Evolutionary conservation across 2,888 invertebrate species (phyloP).

Genomic region (Enchytraeus crypticus): DNA sequence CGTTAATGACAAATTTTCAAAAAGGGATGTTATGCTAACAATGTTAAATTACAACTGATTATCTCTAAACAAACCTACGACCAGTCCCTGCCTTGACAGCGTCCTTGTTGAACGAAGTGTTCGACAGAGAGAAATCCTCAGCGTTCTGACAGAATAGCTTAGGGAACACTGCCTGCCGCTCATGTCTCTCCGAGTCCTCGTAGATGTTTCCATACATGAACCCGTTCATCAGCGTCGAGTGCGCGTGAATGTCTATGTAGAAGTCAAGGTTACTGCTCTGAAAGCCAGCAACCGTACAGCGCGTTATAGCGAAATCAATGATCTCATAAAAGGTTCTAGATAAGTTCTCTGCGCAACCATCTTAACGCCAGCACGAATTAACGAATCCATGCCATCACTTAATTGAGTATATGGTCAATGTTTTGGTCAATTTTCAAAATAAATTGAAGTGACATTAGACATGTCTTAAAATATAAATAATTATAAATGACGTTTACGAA

Average conservation of each 20-base stretch:
- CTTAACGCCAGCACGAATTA: neutral
- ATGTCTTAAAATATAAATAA: too few species aligned
- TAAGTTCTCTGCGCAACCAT: neutral
- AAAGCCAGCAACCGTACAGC: too few species aligned
- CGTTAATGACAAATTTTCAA: too few species aligned
- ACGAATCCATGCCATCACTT: neutral
- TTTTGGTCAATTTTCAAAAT: too few species aligned
- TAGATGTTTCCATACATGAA: constrained; percentile 82
- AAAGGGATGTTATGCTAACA: too few species aligned
- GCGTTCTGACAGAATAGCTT: constrained; percentile 78
- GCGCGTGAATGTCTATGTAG: constrained; percentile 87
- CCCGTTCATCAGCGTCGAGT: constrained; percentile 80
- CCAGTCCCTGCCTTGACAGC: constrained; percentile 75
- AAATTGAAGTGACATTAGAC: too few species aligned
- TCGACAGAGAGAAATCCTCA: constrained; percentile 74
- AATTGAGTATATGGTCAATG: too few species aligned
- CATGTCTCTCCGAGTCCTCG: constrained; percentile 56
- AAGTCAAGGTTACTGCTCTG: constrained; percentile 72
- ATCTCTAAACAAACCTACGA: too few species aligned
- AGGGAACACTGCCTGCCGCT: constrained; percentile 87
- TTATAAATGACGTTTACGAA: too few species aligned
- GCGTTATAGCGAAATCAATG: neutral
- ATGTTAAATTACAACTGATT: too few species aligned
- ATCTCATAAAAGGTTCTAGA: neutral
- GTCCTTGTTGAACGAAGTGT: constrained; percentile 88